Evolutionary conservation across 30 jellyfish, hydroid and myxozoan species (phyloP).

Genomic region (Turritopsis dohrnii): DNA sequence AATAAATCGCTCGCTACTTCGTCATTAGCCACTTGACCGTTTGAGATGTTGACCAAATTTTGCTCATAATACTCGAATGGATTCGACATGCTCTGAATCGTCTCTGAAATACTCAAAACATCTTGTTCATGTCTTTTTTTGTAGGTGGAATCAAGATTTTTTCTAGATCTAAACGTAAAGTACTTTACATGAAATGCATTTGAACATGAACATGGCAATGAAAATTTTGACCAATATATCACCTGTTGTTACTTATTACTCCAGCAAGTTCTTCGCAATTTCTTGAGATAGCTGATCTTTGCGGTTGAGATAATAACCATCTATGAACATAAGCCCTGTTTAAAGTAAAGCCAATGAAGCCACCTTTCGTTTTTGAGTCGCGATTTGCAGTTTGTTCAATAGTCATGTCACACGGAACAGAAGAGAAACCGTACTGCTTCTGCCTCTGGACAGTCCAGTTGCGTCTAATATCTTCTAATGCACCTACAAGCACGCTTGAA

Average conservation of each 20-base stretch:
- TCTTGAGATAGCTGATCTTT: conserved; percentile 53
- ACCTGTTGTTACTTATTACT: neutral
- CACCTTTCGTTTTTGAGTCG: conserved; percentile 58
- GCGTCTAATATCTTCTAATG: conserved; percentile 20
- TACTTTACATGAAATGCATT: too few species aligned
- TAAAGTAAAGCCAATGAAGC: conserved; percentile 58
- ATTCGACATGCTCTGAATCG: too few species aligned
- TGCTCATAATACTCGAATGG: too few species aligned
- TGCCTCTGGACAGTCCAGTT: conserved; percentile 61
- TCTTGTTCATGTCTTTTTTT: too few species aligned
- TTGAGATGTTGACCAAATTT: too few species aligned
- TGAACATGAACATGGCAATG: too few species aligned
- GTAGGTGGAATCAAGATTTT: too few species aligned
- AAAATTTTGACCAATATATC: neutral
- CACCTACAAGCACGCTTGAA: conserved; percentile 32
- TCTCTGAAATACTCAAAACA: too few species aligned
- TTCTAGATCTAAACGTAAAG: too few species aligned
- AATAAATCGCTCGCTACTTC: too few species aligned
- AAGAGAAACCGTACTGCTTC: conserved; percentile 45
- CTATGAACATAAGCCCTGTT: conserved; percentile 54
- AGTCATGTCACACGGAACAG: conserved; percentile 60
- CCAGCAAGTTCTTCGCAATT: conserved; percentile 37
- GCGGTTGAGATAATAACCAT: conserved; percentile 55
- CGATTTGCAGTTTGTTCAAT: conserved; percentile 60
- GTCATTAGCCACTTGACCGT: too few species aligned